Base-by-base conservation (phyloP, 2,797 vertebrate genomes). In the Myotis findleyi region DNA sequence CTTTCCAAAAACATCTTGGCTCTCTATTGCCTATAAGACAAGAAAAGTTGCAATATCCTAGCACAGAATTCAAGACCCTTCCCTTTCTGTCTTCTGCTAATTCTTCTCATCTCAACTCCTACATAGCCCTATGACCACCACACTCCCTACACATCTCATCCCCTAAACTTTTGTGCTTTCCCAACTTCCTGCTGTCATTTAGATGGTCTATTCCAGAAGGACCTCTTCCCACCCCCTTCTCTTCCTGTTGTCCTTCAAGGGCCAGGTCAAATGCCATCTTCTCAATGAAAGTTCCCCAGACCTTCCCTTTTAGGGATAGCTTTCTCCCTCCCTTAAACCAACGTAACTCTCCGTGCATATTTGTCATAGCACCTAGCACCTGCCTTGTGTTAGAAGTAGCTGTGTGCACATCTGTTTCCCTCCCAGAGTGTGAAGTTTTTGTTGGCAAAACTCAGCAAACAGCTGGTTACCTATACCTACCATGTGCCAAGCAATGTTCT, bases 391-490 rank as follows among this genome's bases (percentile, higher is more conserved):
- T 73, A 81, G 87, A 77, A 87, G 93, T 38, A 79, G 86, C 83
- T 94, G 57, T 36, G 3, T 44, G 36, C 77, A 62, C 0, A n/a
- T 94, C 90, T 92, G 16, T 94, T 90, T 93, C 69, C 71, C 64
- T 91, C 84, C 33, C n/a, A 86, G 77, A 91, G 87, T 93, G 81
- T 75, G 57, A 97, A 88, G 47, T 96, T 69, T 68, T 93, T 88
- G 82, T 84, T 2, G 5, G 88, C 57, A 96, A 94, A 90, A 73
- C 77, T 92, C 49, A 95, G 81, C 66, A 88, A 94, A 86, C 14
- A 80, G 57, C 27, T 64, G 55, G 86, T 86, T 69, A 82, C 66
- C 85, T 81, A 51, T 27, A 59, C 59, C n/a, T 84, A 47, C 41
- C 36, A 21, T 41, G 91, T 89, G 77, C 81, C n/a, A 59, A 73